These are phyloP conservation scores for Hydroisotoma schaefferi DNA, from an alignment of 2,888 invertebrate species.

Conservation along the genomic window DNA sequence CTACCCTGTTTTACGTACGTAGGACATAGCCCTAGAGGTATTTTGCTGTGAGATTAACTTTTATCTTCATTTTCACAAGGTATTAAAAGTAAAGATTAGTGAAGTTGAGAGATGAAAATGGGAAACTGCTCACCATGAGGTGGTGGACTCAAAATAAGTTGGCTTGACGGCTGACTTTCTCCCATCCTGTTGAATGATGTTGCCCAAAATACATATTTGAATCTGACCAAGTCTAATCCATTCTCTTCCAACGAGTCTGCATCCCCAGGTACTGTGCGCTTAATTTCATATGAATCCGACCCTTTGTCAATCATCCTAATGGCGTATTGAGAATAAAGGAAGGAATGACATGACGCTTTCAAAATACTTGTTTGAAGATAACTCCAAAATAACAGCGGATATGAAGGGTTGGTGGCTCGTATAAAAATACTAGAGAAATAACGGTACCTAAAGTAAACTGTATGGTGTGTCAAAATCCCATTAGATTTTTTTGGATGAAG, in stretches of 20 bases:
- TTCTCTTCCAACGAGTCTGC: conserved; percentile 41
- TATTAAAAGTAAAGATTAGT: not conserved
- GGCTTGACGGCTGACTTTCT: conserved; percentile 41
- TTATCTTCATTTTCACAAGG: not conserved
- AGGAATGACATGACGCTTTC: too few relatives aligned
- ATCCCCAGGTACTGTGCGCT: conserved; percentile 40
- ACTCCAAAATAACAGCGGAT: not conserved
- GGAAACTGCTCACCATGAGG: conserved; percentile 34
- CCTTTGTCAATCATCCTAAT: conserved; percentile 44
- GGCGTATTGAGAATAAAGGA: too few relatives aligned
- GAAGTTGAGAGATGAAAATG: conserved; percentile 17
- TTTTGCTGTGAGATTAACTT: not conserved
- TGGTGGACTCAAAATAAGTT: conserved; percentile 41
- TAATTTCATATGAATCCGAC: conserved; percentile 44
- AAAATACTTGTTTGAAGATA: too few relatives aligned
- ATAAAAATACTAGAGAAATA: not conserved
- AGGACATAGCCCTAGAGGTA: not conserved
- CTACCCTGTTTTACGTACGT: not conserved
- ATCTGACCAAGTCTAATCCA: conserved; percentile 40
- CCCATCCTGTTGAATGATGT: conserved; percentile 45
- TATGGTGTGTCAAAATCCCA: conserved; percentile 43
- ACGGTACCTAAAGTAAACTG: conserved; percentile 45
- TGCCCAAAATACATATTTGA: conserved; percentile 45
- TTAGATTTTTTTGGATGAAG: conserved; percentile 39
- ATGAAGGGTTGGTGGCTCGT: too few relatives aligned